These are phyloP conservation scores for Drosophila leontia DNA, from an alignment of 1,140 invertebrate genomes.

Conservation along the genomic window DNA sequence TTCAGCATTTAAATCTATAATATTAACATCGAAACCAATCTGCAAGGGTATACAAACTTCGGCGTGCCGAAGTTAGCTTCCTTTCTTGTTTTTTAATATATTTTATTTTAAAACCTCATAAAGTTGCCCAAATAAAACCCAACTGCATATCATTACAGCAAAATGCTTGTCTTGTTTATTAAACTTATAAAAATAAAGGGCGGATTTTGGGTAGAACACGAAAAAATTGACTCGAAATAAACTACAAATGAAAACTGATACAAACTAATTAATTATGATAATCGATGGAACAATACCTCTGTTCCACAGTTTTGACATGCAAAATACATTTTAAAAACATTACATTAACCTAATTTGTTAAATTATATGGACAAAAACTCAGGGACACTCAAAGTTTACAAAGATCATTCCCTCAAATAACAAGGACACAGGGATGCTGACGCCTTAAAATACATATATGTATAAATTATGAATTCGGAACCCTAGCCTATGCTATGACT, in stretches of 20 bases:
- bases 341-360: constrained; percentile 8
- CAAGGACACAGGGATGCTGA: constrained; percentile 2
- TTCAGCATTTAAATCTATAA: no score
- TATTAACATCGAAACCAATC: no score
- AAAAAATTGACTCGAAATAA: neutral
- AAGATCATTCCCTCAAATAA: neutral
- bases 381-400: neutral
- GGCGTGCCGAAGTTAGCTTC: no score
- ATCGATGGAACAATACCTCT: neutral
- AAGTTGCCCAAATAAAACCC: neutral
- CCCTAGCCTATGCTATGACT: constrained; percentile 38
- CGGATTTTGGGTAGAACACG: constrained; percentile 15
- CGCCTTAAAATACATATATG: constrained; percentile 14
- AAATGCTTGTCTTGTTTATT: constrained; percentile 35
- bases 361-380: constrained; percentile 8
- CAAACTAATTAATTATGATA: neutral
- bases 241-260: neutral
- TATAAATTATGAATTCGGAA: constrained; percentile 16
- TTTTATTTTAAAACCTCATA: no score
- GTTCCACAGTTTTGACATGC: neutral
- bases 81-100: neutral
- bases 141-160: constrained; percentile 5
- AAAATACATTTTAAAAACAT: constrained; percentile 6
- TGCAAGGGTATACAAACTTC: no score
- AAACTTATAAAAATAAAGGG: constrained; percentile 27